Conservation (phyloP, 2,113 vertebrate species). For the Trichechus manatus region DNA sequence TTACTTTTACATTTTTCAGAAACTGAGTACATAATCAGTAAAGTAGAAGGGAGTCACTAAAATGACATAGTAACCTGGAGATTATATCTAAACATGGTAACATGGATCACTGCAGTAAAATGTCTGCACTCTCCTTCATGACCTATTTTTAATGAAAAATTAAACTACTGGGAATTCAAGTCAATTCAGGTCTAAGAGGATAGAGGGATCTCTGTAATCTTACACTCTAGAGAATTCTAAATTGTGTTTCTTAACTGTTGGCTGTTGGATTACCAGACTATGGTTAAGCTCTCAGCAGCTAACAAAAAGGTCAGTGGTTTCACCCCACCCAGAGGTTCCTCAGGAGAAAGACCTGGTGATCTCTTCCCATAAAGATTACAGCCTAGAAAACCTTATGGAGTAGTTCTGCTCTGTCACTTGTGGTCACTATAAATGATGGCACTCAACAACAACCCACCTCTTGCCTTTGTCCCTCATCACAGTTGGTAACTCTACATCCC, state of each 20-base stretch:
- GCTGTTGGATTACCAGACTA: background rate
- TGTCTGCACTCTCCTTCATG: slow-evolving; percentile 20
- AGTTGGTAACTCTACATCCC: background rate
- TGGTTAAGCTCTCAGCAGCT: background rate
- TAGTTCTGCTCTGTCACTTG: background rate
- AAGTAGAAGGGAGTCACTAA: background rate
- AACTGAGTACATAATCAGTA: slow-evolving; percentile 15
- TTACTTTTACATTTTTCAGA: background rate
- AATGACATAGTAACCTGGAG: background rate
- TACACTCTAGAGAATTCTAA: background rate
- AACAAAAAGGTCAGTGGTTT: background rate
- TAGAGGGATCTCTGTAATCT: background rate
- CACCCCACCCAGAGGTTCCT: background rate
- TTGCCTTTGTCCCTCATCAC: background rate
- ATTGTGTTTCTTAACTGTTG: slow-evolving; percentile 22
- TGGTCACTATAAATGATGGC: background rate
- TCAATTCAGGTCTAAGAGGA: background rate
- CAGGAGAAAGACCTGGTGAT: background rate
- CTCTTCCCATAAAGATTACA: background rate
- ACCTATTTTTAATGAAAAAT: slow-evolving; percentile 55
- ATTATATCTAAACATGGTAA: slow-evolving; percentile 36
- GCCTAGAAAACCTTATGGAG: background rate
- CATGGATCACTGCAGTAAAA: background rate
- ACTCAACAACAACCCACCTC: background rate
- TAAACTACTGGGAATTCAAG: background rate